A percentile compares a stretch with the other conserved stretches of the same genome.
These are phyloP conservation scores for Mylabris phalerata DNA, from an alignment of 1,140 invertebrate species.

Conservation along the genomic window DNA sequence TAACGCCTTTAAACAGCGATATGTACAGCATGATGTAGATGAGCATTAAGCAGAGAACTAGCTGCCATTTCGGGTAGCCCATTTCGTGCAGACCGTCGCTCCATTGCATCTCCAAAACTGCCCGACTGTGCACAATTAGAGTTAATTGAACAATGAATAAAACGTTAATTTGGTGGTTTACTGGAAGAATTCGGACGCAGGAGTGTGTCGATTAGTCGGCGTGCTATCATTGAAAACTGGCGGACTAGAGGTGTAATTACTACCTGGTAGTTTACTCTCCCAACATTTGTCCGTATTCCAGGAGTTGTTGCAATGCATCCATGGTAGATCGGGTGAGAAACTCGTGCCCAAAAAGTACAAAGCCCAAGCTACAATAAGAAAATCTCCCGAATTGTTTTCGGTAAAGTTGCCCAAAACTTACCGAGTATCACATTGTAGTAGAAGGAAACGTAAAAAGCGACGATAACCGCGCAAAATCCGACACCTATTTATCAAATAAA, in stretches of 20 bases:
- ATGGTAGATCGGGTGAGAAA: constrained; percentile 62
- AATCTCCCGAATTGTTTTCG: not conserved
- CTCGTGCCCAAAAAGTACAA: constrained; percentile 74
- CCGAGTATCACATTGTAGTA: constrained; percentile 90
- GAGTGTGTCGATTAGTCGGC: constrained; percentile 49
- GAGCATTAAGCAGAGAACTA: constrained; percentile 58
- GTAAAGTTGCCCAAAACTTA: constrained; percentile 32
- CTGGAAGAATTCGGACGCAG: constrained; percentile 60
- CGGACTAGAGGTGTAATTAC: not conserved
- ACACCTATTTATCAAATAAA: constrained; percentile 57
- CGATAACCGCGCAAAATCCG: constrained; percentile 81
- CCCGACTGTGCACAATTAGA: constrained; percentile 51
- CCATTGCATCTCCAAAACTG: constrained; percentile 69
- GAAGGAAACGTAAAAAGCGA: constrained; percentile 86
- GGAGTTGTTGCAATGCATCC: constrained; percentile 74
- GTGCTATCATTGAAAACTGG: constrained; percentile 23
- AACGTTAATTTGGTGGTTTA: constrained; percentile 29
- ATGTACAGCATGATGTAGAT: constrained; percentile 74
- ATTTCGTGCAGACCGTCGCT: constrained; percentile 64
- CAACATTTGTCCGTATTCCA: constrained; percentile 76
- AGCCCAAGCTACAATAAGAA: constrained; percentile 58
- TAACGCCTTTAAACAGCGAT: constrained; percentile 78
- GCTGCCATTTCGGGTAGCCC: constrained; percentile 66
- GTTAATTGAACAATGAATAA: not conserved
- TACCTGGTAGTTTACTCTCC: constrained; percentile 40